These are phyloP conservation scores for Hylia prasina DNA, from an alignment of 2,113 vertebrate species.

Conservation along the genomic window DNA sequence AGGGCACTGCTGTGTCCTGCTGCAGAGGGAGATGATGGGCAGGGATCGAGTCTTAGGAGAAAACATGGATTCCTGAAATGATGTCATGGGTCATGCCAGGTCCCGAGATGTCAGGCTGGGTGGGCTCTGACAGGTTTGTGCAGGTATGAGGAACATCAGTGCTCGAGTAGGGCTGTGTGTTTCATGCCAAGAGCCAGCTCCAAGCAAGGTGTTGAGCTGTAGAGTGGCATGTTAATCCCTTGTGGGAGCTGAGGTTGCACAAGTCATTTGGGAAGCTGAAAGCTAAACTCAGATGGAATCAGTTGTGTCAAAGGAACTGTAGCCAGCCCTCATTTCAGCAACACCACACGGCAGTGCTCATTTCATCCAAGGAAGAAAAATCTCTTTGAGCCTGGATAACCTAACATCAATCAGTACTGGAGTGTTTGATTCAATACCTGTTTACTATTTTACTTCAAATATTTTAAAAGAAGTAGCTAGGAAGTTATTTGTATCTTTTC, in stretches of 20 bases:
- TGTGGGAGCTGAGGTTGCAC: neutral
- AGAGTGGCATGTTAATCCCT: neutral
- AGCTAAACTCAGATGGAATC: neutral
- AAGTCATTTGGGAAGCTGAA: neutral
- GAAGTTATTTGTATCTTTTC: neutral
- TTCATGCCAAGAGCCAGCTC: neutral
- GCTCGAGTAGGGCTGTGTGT: neutral
- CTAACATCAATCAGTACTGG: neutral
- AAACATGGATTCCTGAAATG: neutral
- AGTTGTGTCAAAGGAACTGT: neutral
- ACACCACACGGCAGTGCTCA: fast-evolving
- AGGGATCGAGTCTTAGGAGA: fast-evolving
- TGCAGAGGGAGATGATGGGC: neutral
- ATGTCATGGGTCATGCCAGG: neutral
- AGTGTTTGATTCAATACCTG: neutral
- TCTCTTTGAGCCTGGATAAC: neutral
- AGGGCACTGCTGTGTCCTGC: neutral
- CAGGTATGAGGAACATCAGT: neutral
- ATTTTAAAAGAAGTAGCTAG: neutral
- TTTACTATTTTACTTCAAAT: neutral
- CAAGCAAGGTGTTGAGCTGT: fast-evolving
- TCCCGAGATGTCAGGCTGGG: fast-evolving
- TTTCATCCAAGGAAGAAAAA: neutral
- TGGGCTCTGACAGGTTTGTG: neutral
- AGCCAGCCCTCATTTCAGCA: neutral